Percentiles rank a stretch among this genome's conserved stretches.
Evolutionary conservation across 1,140 invertebrate genomes (phyloP).

Genomic region (Thaumetopoea pityocampa): DNA sequence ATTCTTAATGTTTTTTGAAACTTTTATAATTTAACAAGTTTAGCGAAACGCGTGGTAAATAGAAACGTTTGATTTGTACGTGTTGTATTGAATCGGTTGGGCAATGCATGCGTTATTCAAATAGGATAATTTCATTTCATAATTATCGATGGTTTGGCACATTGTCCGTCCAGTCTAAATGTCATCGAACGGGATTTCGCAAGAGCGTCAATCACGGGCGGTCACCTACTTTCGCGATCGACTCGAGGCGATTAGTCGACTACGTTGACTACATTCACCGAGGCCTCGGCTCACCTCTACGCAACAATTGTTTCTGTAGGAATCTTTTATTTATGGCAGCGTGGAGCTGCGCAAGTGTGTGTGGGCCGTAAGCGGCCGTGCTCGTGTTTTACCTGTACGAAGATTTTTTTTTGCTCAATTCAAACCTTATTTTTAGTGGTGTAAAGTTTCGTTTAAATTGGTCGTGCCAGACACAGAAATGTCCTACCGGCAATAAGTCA

Average conservation of each 20-base stretch:
- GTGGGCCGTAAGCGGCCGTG: constrained; percentile 59
- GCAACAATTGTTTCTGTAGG: constrained; percentile 75
- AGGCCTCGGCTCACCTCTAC: constrained; percentile 69
- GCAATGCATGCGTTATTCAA: neutral
- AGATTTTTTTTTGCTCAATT: constrained; percentile 12
- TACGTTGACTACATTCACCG: constrained; percentile 70
- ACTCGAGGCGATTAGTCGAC: constrained; percentile 67
- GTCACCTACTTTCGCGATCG: constrained; percentile 75
- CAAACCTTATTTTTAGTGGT: constrained; percentile 19
- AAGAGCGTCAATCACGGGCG: constrained; percentile 71
- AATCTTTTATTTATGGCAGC: constrained; percentile 75
- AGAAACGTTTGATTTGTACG: no score
- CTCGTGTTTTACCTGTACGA: constrained; percentile 70
- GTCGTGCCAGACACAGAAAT: constrained; percentile 44
- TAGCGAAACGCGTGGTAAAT: no score
- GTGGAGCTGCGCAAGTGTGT: constrained; percentile 48
- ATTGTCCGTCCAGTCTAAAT: constrained; percentile 66
- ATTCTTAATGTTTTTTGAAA: no score
- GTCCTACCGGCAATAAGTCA: constrained; percentile 74
- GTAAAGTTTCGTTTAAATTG: constrained; percentile 32
- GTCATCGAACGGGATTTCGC: constrained; percentile 72
- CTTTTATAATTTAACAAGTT: no score
- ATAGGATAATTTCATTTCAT: constrained; percentile 41
- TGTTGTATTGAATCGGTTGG: no score
- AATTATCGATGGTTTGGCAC: constrained; percentile 49